These are phyloP conservation scores for Pangasius sanitwongsei DNA, from an alignment of 2,797 vertebrate genomes.

Conservation along the genomic window DNA sequence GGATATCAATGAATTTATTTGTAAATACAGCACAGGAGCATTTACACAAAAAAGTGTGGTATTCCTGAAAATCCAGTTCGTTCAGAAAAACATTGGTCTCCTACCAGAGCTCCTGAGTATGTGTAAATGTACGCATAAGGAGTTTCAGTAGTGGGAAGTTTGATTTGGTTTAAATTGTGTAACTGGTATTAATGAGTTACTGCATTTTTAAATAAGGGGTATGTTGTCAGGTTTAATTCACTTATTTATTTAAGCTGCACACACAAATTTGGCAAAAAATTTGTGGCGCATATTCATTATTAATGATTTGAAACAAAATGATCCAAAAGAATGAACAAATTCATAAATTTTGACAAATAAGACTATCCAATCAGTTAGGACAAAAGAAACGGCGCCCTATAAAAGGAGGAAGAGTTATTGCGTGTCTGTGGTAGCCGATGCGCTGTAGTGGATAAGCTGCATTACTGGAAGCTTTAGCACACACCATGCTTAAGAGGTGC, in stretches of 20 bases:
- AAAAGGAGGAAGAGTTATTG: not conserved
- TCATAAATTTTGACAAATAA: not conserved
- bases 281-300: not conserved
- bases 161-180: not conserved
- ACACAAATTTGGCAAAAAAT: not conserved
- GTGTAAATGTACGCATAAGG: not conserved
- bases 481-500: not conserved
- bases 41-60: not conserved
- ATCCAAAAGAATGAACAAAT: not conserved
- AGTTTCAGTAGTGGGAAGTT: not conserved
- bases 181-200: not conserved
- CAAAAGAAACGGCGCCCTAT: not conserved
- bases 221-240: not conserved
- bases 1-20: not conserved
- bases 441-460: not conserved
- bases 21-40: not conserved
- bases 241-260: not conserved
- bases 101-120: not conserved
- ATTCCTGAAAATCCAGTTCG: not conserved
- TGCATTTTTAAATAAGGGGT: not conserved
- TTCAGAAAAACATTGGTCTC: not conserved
- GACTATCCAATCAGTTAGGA: not conserved
- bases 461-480: not conserved
- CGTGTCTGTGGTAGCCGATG: not conserved
- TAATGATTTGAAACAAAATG: not conserved